phyloP scores from a whole-genome alignment of 2,888 invertebrate genomes.

The Anagyrus pseudococci region DNA sequence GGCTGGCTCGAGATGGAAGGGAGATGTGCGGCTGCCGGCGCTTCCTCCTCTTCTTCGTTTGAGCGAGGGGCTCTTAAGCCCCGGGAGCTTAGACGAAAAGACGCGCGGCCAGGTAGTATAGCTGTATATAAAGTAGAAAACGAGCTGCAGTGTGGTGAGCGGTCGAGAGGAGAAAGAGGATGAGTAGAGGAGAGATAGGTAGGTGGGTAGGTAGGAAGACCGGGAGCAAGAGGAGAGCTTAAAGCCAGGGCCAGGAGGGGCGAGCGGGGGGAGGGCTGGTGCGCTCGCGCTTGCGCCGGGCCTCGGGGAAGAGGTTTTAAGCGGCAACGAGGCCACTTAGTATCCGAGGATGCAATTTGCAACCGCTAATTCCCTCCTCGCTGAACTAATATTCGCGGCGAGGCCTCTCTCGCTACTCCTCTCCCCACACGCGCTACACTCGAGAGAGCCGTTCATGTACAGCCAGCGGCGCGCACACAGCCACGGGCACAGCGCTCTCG shows the following conservation, averaged over 20 bases:
- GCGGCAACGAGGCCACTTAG: constrained; percentile 45
- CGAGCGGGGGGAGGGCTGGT: constrained; percentile 11
- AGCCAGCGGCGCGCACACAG: too few species aligned
- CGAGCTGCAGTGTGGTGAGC: too few species aligned
- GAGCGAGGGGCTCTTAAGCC: constrained; percentile 49
- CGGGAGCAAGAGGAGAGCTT: background rate
- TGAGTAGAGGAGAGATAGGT: background rate
- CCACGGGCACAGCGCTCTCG: too few species aligned
- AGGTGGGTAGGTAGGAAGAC: constrained; percentile 14
- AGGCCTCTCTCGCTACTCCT: constrained; percentile 13
- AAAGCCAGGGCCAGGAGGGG: constrained; percentile 5
- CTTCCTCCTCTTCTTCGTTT: too few species aligned
- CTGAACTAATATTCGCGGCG: constrained; percentile 41
- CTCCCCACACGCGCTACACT: constrained; percentile 21
- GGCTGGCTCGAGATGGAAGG: too few species aligned
- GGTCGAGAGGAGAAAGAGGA: constrained; percentile 21
- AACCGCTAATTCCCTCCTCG: constrained; percentile 42
- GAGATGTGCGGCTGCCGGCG: too few species aligned
- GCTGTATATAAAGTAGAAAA: too few species aligned
- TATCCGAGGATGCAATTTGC: constrained; percentile 44
- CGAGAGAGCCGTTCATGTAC: too few species aligned
- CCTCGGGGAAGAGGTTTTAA: constrained; percentile 45
- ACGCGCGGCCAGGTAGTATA: too few species aligned
- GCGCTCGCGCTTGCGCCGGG: constrained; percentile 5
- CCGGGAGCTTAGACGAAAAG: constrained; percentile 44